A percentile compares a stretch with the other conserved stretches of the same genome.
These are phyloP conservation scores for Apis cerana DNA, from an alignment of 1,140 invertebrate species.

Conservation along the genomic window DNA sequence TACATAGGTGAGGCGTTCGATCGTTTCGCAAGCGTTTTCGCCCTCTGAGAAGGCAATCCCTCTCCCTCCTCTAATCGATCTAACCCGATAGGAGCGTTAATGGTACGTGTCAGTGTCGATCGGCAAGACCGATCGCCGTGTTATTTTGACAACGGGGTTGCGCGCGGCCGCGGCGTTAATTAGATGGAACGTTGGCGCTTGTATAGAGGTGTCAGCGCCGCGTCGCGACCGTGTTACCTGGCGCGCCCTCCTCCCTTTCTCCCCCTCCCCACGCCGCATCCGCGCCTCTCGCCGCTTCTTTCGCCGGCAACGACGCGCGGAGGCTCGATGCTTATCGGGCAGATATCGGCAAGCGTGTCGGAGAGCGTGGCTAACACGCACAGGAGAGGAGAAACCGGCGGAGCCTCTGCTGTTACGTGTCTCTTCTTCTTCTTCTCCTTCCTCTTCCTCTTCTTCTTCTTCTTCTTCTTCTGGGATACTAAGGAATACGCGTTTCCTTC, in stretches of 20 bases:
- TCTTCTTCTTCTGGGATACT: background rate
- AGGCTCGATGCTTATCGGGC: conserved; percentile 65
- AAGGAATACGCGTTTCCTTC: no score
- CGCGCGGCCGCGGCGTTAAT: conserved; percentile 47
- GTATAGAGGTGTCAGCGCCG: conserved; percentile 49
- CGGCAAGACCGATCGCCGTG: conserved; percentile 57
- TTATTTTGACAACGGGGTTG: conserved; percentile 56
- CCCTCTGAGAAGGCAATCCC: background rate
- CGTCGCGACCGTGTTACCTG: conserved; percentile 47
- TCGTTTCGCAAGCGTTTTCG: conserved; percentile 29
- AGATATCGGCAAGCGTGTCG: conserved; percentile 68
- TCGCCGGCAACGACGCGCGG: conserved; percentile 39
- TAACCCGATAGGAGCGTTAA: conserved; percentile 47
- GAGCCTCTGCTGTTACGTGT: background rate
- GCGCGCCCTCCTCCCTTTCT: no score
- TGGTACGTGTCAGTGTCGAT: conserved; percentile 58
- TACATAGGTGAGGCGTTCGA: conserved; percentile 6
- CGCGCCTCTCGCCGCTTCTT: conserved; percentile 32
- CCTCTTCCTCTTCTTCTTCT: no score
- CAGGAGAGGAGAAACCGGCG: conserved; percentile 14
- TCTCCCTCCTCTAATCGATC: conserved; percentile 45
- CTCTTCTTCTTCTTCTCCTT: background rate
- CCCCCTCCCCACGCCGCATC: background rate
- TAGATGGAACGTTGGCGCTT: conserved; percentile 49
- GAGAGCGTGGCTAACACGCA: conserved; percentile 42